Evolutionary conservation across 2,113 vertebrate genomes (phyloP), one percentile per base, ranked within the genome.

Genomic region (Lophotis ruficrista): DNA sequence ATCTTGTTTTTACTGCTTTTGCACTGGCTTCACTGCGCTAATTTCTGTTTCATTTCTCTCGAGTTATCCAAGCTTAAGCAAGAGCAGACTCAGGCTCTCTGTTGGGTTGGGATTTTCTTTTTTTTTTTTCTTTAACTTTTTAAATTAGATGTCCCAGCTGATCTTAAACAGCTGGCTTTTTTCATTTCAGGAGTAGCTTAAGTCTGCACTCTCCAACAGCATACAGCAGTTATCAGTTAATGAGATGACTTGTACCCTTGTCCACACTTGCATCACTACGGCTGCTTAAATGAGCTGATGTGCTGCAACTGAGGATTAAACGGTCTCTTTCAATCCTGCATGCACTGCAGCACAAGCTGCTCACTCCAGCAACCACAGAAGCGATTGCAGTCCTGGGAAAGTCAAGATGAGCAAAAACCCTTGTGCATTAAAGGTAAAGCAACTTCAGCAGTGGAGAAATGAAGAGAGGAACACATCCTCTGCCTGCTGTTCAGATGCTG

Each of bases 221-320:
- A 81, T 12, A 88, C 35, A 94, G 80, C 88, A 96, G 85, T 96
- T 96, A 97, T 96, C 96, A 96, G 90, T 94, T 96, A 96, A 94
- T 95, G 95, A 96, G 94, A 92, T 81, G 79, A 87, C 92, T 96
- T 83, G 93, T 89, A 94, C 76, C 83, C 86, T 93, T 96, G 94
- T 92, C 90, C 96, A 92, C 83, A 87, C 90, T 90, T 96, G 80
- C 96, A 97, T 94, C 90, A 76, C 85, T 71, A 61, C 0, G 0
- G 27, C 48, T 92, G 83, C 72, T 87, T 95, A 94, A 96, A 93
- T 71, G 77, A 96, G 76, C 48, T 95, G 92, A 75, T 95, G 90
- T 79, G 83, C 92, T 93, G 76, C 94, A 96, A 90, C 48, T 89
- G 90, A 93, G 93, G 90, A 96, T 93, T 90, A 91, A 95, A 90